Evolutionary conservation across 2,113 vertebrate species (phyloP).

Genomic region (Uria aalge): DNA sequence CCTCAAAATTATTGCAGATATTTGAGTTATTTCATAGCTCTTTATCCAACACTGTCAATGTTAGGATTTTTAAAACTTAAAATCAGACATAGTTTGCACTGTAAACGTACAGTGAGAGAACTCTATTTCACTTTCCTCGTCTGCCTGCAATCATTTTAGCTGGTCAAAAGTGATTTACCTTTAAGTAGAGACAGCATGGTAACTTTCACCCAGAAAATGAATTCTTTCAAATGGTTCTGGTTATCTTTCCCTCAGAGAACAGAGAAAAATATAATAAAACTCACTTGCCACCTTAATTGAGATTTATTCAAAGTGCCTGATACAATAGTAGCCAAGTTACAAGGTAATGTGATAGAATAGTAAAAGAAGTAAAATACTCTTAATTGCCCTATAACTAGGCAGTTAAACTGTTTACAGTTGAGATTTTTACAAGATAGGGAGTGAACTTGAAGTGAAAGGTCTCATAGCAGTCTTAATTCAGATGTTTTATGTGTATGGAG

Average conservation of each 20-base stretch:
- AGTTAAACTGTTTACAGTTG: not conserved
- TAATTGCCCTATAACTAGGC: conserved; percentile 12
- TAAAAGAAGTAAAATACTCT: conserved; percentile 14
- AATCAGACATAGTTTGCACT: not conserved
- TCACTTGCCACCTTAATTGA: not conserved
- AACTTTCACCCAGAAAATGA: not conserved
- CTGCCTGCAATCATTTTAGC: not conserved
- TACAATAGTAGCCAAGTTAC: not conserved
- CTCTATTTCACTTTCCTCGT: not conserved
- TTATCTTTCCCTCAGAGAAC: not conserved
- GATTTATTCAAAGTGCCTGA: not conserved
- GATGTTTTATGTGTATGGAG: not conserved
- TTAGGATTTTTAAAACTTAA: not conserved
- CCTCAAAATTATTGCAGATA: not conserved
- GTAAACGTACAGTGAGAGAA: not conserved
- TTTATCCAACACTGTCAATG: not conserved
- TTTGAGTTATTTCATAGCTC: not conserved
- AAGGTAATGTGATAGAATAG: not conserved
- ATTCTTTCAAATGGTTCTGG: not conserved
- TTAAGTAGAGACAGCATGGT: not conserved
- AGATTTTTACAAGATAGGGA: not conserved
- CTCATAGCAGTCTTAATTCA: not conserved
- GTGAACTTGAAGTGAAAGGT: not conserved
- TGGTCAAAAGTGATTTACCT: not conserved
- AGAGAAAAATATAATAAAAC: not conserved